Conservation (phyloP, 2,888 invertebrate genomes). For the Apotomis turbidana region DNA sequence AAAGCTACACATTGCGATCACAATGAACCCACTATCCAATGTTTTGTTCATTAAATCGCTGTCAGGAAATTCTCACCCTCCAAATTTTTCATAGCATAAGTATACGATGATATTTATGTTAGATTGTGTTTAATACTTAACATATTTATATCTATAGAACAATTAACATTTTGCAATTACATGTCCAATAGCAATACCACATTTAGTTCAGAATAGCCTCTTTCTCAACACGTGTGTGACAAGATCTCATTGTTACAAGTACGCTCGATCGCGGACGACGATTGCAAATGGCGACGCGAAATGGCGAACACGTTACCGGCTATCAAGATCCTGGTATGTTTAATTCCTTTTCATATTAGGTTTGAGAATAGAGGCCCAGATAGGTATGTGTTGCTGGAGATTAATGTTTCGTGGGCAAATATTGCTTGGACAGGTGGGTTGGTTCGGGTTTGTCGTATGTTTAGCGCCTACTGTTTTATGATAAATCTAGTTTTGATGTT, state of each 20-base stretch:
- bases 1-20: too few relatives aligned
- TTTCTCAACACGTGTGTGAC: slow-evolving; percentile 70
- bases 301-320: slow-evolving; percentile 57
- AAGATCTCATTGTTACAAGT: slow-evolving; percentile 74
- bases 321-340: slow-evolving; percentile 52
- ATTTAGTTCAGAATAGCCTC: slow-evolving; percentile 53
- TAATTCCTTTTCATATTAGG: slow-evolving; percentile 49
- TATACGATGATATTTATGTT: too few relatives aligned
- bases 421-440: slow-evolving; percentile 4
- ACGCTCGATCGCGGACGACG: slow-evolving; percentile 57
- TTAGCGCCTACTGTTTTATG: too few relatives aligned
- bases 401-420: slow-evolving; percentile 13
- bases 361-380: slow-evolving; percentile 39
- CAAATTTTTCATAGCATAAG: too few relatives aligned
- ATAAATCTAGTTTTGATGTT: too few relatives aligned
- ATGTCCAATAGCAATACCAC: slow-evolving; percentile 7
- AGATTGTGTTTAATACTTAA: too few relatives aligned
- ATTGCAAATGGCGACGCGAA: slow-evolving; percentile 59
- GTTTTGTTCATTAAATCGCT: too few relatives aligned
- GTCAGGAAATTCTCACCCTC: too few relatives aligned
- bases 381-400: slow-evolving; percentile 15
- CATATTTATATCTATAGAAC: too few relatives aligned
- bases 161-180: not conserved
- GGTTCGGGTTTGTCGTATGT: not conserved
- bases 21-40: too few relatives aligned